phyloP scores from a whole-genome alignment of 2,113 vertebrate genomes.

The Trochalopteron elliotii region DNA sequence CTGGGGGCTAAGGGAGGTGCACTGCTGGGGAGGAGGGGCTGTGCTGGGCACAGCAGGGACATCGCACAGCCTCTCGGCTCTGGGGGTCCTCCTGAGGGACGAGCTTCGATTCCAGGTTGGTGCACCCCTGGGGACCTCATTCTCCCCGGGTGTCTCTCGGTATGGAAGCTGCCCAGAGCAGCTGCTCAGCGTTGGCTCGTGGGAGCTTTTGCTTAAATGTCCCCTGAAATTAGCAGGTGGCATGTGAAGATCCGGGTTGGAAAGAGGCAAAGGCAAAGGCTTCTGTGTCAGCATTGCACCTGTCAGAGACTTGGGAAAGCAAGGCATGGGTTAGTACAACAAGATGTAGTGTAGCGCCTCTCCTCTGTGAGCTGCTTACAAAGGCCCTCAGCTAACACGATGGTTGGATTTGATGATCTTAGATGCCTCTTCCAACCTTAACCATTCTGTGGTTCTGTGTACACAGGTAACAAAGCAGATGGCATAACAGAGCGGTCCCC shows the following conservation, averaged over 20 bases:
- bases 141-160: not conserved
- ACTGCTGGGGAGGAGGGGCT: not conserved
- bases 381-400: accelerated
- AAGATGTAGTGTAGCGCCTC: not conserved
- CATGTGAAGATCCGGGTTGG: conserved; percentile 12
- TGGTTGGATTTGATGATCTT: not conserved
- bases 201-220: conserved; percentile 14
- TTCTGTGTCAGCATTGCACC: conserved; percentile 23
- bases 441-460: not conserved
- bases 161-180: not conserved
- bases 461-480: accelerated
- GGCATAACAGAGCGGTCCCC: not conserved
- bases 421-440: not conserved
- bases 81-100: not conserved
- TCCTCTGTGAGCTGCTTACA: not conserved
- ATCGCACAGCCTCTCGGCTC: not conserved
- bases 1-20: not conserved
- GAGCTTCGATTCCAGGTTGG: conserved; percentile 25
- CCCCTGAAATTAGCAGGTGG: conserved; percentile 5
- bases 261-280: conserved; percentile 53
- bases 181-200: not conserved
- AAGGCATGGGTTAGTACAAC: not conserved
- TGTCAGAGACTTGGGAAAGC: conserved; percentile 68
- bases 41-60: not conserved
- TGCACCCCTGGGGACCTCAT: not conserved